Evolutionary conservation across 2,113 vertebrate species (phyloP), one percentile per base, ranked within the genome.

Genomic region (Gobius niger): DNA sequence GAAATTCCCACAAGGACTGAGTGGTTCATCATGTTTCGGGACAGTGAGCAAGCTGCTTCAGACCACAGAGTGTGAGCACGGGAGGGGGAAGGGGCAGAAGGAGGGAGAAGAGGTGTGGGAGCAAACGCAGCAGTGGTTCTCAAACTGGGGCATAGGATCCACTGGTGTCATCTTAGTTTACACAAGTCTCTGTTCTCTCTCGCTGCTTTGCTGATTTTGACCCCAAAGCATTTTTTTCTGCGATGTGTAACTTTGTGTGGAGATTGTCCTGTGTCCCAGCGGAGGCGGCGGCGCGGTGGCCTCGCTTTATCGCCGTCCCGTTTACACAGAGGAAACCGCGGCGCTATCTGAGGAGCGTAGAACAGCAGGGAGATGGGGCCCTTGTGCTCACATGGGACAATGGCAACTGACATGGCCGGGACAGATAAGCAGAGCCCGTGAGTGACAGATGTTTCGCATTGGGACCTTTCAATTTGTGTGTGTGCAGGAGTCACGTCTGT

Each of bases 11-110:
- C 88, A 90, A 16, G 93, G 93, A 91, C 91, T 91, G 88, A 86
- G 78, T 80, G 92, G 92, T 92, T 95, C 95, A 91, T 95, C 92
- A 83, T 91, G 89, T 94, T 93, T 93, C 90, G 73, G 91, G 92
- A 93, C 93, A 93, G 91, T 89, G 91, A 95, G 91, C 92, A 90
- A 52, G 78, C 92, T 89, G 90, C 91, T 90, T 87, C 87, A 54
- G 88, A 76, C 54, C 75, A 60, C 49, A 74, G 81, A 72, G 80
- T 75, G 77, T 44, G 77, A 68, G 74, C 1, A 34, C n/a, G n/a
- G 24, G 24, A 4, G 50, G 47, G 54, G 57, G 52, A 44, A 49
- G 72, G 52, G 60, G 44, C n/a, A n/a, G n/a, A n/a, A 47, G 16
- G 56, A 44, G 46, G 86, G 81, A 77, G 83, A 46, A 61, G 61